These are phyloP conservation scores for Mus musculus DNA, from an alignment of 2,113 vertebrate species.

Conservation along the genomic window GRCm39 chr8:79604001-79604500, in stretches of 20 bases:
- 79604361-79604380: background rate
- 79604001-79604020: background rate
- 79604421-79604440: slow-evolving; percentile 46
- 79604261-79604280: background rate
- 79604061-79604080: background rate
- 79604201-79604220: background rate
- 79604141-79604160: background rate
- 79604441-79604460: slow-evolving; percentile 50
- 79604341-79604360: background rate
- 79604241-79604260: background rate
- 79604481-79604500: slow-evolving; percentile 62
- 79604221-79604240: background rate
- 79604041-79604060: background rate
- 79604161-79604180: background rate
- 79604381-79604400: background rate
- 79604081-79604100: background rate
- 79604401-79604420: background rate
- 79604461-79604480: slow-evolving; percentile 37
- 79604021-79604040: background rate
- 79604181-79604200: background rate
- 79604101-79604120: background rate
- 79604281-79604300: background rate
- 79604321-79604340: background rate
- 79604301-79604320: background rate
- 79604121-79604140: background rate